Conservation (phyloP, 1,140 invertebrate genomes). For the Heliconius hermathena region DNA sequence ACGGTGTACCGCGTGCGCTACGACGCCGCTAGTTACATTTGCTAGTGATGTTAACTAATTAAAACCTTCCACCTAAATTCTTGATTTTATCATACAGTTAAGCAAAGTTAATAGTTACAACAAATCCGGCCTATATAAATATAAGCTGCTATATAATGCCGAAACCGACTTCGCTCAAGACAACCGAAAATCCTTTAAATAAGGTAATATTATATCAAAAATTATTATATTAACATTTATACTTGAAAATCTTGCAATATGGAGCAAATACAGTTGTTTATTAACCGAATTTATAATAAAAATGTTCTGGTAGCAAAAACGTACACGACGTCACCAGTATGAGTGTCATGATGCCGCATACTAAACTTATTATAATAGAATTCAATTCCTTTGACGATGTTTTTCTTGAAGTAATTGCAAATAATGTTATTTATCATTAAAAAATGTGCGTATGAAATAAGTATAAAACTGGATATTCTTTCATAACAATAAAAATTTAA, state of each 20-base stretch:
- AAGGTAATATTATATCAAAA: not conserved
- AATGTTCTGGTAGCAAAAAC: not conserved
- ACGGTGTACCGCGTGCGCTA: too few species aligned
- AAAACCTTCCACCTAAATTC: not conserved
- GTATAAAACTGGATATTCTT: not conserved
- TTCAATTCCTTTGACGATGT: not conserved
- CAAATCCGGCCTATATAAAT: not conserved
- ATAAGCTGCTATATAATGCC: not conserved
- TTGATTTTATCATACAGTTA: not conserved
- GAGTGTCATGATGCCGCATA: not conserved
- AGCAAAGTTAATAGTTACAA: constrained; percentile 1
- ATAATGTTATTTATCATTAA: not conserved
- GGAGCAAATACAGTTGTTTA: not conserved
- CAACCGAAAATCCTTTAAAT: not conserved
- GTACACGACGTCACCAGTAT: not conserved
- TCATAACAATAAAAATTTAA: not conserved
- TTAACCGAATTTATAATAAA: not conserved
- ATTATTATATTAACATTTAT: not conserved
- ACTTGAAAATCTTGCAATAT: not conserved
- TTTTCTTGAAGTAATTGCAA: too few species aligned
- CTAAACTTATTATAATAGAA: not conserved
- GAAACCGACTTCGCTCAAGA: constrained; percentile 12
- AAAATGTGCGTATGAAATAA: not conserved
- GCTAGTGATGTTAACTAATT: not conserved
- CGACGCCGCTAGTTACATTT: not conserved